Conservation (phyloP, 1,140 invertebrate species). For the Pogonognathellus flavescens region DNA sequence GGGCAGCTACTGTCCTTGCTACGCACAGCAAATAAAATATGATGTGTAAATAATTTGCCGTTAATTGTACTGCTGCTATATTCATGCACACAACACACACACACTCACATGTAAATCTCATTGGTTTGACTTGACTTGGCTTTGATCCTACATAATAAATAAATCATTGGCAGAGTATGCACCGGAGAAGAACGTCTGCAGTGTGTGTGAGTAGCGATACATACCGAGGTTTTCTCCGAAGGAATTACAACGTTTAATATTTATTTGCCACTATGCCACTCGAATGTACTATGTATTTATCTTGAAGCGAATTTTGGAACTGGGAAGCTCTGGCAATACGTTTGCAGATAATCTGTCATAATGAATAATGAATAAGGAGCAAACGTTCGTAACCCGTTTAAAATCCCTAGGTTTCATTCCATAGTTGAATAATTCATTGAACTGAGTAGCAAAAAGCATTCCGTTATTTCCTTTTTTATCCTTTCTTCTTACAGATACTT, state of each 20-base stretch:
- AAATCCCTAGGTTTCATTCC: conserved; percentile 46
- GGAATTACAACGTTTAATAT: conserved; percentile 40
- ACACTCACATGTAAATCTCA: neutral
- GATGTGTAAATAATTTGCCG: no score
- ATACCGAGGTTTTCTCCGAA: conserved; percentile 16
- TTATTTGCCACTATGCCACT: conserved; percentile 25
- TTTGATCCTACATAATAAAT: conserved; percentile 38
- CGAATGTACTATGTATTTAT: neutral
- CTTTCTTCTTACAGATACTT: conserved; percentile 12
- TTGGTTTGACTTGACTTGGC: conserved; percentile 28
- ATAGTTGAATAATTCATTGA: conserved; percentile 32
- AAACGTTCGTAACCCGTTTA: conserved; percentile 34
- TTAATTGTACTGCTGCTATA: no score
- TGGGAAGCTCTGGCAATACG: neutral
- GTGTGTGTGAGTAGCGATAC: neutral
- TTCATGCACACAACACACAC: no score
- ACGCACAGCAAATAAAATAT: no score
- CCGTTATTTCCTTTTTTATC: conserved; percentile 32
- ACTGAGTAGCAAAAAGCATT: conserved; percentile 29
- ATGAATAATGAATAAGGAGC: conserved; percentile 42
- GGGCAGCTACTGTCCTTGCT: no score
- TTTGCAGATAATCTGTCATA: conserved; percentile 44
- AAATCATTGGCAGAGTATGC: conserved; percentile 10
- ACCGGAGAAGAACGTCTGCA: no score
- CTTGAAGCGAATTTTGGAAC: neutral